Conservation (phyloP, 2,888 invertebrate species). For the Drosophila monieri region DNA sequence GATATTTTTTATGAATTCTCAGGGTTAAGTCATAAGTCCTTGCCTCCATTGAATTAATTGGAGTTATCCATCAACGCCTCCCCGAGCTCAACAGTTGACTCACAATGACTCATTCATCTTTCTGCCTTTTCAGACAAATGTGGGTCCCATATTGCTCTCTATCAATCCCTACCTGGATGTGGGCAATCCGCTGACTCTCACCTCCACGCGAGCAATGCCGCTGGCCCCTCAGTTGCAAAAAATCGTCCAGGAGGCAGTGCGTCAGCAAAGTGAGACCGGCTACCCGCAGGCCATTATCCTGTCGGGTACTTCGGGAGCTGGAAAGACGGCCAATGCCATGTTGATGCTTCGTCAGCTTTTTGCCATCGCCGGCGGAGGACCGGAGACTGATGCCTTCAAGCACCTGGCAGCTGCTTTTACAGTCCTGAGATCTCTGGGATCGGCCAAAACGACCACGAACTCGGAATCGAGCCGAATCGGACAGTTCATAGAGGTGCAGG, state of each 20-base stretch:
- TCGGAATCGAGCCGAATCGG: conserved; percentile 97
- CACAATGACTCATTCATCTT: conserved; percentile 9
- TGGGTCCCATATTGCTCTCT: conserved; percentile 95
- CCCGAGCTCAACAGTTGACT: not conserved
- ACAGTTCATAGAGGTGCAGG: conserved; percentile 97
- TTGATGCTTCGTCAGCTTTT: conserved; percentile 94
- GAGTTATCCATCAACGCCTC: not conserved
- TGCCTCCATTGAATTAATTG: not conserved
- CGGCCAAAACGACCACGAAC: conserved; percentile 95
- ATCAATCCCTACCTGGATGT: conserved; percentile 95
- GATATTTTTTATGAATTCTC: too few relatives aligned
- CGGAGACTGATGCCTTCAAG: conserved; percentile 98
- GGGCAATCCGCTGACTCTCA: conserved; percentile 93
- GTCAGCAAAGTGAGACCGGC: conserved; percentile 97
- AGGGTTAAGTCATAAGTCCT: not conserved
- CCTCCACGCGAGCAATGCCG: conserved; percentile 90
- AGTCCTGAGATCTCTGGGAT: conserved; percentile 94
- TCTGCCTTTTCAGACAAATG: conserved; percentile 90
- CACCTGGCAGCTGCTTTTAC: conserved; percentile 98
- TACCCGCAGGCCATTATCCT: conserved; percentile 97
- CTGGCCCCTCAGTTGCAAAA: conserved; percentile 92
- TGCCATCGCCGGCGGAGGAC: conserved; percentile 96
- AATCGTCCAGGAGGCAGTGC: conserved; percentile 95
- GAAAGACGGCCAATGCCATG: conserved; percentile 97
- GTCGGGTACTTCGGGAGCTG: conserved; percentile 95